Conservation (phyloP, 2,888 invertebrate species). For the Limnephilus marmoratus region DNA sequence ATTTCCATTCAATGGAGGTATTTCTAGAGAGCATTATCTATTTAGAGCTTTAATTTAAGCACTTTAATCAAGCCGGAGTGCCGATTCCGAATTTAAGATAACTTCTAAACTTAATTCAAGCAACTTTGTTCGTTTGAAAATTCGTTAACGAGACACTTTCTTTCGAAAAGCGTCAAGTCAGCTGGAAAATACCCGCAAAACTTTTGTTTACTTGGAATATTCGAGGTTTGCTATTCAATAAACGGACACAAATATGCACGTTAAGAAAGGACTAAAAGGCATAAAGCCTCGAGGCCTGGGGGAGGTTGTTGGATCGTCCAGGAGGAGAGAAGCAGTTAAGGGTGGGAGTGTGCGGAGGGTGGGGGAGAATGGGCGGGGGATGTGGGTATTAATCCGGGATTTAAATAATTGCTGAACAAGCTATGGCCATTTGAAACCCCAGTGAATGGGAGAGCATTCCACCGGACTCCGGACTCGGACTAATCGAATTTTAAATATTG, state of each 20-base stretch:
- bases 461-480: not conserved
- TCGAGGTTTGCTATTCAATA: not conserved
- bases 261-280: constrained; percentile 14
- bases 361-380: not conserved
- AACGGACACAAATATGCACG: constrained; percentile 31
- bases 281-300: not conserved
- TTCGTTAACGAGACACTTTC: not conserved
- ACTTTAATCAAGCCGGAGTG: not conserved
- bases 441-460: not conserved
- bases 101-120: not conserved
- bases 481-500: constrained; percentile 33
- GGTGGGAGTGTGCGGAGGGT: not conserved
- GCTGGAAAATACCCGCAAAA: not conserved
- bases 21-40: too few species aligned
- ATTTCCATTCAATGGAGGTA: too few species aligned
- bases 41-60: not conserved
- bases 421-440: constrained; percentile 18
- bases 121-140: not conserved
- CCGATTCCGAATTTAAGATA: not conserved
- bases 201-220: constrained; percentile 23
- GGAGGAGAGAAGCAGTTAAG: not conserved
- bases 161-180: not conserved
- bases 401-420: constrained; percentile 50
- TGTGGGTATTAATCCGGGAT: constrained; percentile 40
- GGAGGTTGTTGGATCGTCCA: too few species aligned